phyloP scores from a whole-genome alignment of 2,888 invertebrate species.

The Acronicta psi region DNA sequence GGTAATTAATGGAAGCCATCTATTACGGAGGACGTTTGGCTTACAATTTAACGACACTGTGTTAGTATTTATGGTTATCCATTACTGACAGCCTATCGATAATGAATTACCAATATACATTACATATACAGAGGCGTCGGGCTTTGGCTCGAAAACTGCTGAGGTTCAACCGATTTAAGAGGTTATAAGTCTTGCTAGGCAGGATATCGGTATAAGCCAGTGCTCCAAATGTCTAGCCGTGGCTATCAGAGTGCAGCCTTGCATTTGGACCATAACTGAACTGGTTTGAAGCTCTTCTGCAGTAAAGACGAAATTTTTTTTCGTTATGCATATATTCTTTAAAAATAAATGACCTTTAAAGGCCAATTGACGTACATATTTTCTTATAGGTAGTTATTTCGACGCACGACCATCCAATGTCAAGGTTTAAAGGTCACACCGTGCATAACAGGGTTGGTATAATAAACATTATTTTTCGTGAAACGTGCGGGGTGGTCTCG shows the following conservation, averaged over 20 bases:
- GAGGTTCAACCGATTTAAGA: too few species aligned
- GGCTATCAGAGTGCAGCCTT: too few species aligned
- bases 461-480: conserved; percentile 39
- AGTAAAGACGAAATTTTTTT: too few species aligned
- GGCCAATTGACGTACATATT: neutral
- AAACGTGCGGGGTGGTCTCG: conserved; percentile 35
- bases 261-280: too few species aligned
- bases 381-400: neutral
- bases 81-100: neutral
- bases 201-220: too few species aligned
- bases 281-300: neutral
- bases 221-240: too few species aligned
- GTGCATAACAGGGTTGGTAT: conserved; percentile 23
- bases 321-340: too few species aligned
- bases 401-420: neutral
- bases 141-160: neutral
- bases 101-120: neutral
- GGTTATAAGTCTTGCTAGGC: too few species aligned
- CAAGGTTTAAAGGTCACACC: conserved; percentile 19
- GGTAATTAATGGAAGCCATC: conserved; percentile 25
- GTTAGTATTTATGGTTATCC: conserved; percentile 15
- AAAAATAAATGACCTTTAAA: too few species aligned
- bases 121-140: neutral
- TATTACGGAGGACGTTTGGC: conserved; percentile 18
- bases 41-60: conserved; percentile 11